Percentiles rank a stretch among this genome's conserved stretches.
Conservation (phyloP, 2,888 invertebrate genomes). For the Dioctria linearis region DNA sequence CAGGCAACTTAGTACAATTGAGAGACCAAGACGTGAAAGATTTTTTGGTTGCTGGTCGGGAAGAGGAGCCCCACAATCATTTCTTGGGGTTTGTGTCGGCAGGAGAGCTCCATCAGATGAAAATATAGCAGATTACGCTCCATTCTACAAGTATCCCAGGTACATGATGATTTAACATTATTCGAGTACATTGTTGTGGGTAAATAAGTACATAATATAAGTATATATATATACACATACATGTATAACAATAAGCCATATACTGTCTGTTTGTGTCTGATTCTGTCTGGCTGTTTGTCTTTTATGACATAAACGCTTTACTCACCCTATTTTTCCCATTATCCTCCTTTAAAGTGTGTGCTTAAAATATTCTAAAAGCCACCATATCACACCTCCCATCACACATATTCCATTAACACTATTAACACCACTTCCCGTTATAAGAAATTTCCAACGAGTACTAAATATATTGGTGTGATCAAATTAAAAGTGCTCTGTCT, state of each 20-base stretch:
- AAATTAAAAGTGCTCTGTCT: neutral
- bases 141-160: conserved; percentile 84
- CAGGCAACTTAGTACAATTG: conserved; percentile 86
- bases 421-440: neutral
- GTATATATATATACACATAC: neutral
- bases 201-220: neutral
- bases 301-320: conserved; percentile 22
- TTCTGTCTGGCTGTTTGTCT: conserved; percentile 11
- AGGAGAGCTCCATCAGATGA: conserved; percentile 91
- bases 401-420: too few relatives aligned
- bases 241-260: conserved; percentile 25
- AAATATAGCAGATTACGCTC: conserved; percentile 87
- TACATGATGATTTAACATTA: conserved; percentile 62
- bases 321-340: conserved; percentile 10
- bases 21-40: conserved; percentile 74
- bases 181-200: neutral
- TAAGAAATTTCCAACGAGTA: conserved; percentile 33
- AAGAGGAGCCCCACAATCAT: conserved; percentile 74
- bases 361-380: neutral
- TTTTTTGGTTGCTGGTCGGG: conserved; percentile 89
- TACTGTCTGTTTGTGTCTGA: conserved; percentile 3
- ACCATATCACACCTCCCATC: too few relatives aligned
- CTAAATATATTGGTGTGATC: neutral
- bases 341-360: neutral
- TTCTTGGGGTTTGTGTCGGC: conserved; percentile 89